phyloP scores from a whole-genome alignment of 2,888 invertebrate species.

The Noctua pronuba region DNA sequence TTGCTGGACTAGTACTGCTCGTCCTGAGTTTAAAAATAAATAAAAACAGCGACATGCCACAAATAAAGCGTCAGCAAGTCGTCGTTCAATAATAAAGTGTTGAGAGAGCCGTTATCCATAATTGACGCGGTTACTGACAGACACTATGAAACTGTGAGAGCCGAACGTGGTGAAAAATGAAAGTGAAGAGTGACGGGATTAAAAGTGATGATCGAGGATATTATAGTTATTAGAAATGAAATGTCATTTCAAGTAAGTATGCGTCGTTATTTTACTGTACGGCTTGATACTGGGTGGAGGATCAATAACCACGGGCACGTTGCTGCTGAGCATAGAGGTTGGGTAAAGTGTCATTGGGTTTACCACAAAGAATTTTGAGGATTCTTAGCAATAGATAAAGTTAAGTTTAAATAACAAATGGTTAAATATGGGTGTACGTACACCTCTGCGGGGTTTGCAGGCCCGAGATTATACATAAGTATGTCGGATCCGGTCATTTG shows the following conservation, averaged over 20 bases:
- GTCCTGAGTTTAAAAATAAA: not conserved
- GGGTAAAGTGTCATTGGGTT: not conserved
- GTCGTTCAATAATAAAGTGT: slow-evolving; percentile 16
- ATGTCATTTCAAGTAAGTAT: not conserved
- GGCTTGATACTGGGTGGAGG: not conserved
- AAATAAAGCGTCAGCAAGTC: not conserved
- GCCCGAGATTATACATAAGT: not conserved
- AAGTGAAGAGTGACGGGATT: slow-evolving; percentile 12
- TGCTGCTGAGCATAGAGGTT: not conserved
- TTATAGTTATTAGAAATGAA: not conserved
- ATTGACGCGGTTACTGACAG: slow-evolving; percentile 16
- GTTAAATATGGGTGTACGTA: not conserved
- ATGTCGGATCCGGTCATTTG: no score
- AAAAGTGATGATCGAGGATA: not conserved
- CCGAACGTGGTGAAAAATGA: not conserved
- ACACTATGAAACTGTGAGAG: not conserved
- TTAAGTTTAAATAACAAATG: not conserved
- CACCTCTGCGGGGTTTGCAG: not conserved
- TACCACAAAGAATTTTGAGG: not conserved
- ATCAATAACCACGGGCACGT: not conserved
- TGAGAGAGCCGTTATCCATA: slow-evolving; percentile 13
- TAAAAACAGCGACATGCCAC: not conserved
- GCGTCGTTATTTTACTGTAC: not conserved
- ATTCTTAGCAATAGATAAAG: not conserved
- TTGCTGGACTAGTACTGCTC: not conserved